Percentiles rank a stretch among this genome's conserved stretches.
phyloP scores from a whole-genome alignment of 1,140 invertebrate species.

The Artemia franciscana region DNA sequence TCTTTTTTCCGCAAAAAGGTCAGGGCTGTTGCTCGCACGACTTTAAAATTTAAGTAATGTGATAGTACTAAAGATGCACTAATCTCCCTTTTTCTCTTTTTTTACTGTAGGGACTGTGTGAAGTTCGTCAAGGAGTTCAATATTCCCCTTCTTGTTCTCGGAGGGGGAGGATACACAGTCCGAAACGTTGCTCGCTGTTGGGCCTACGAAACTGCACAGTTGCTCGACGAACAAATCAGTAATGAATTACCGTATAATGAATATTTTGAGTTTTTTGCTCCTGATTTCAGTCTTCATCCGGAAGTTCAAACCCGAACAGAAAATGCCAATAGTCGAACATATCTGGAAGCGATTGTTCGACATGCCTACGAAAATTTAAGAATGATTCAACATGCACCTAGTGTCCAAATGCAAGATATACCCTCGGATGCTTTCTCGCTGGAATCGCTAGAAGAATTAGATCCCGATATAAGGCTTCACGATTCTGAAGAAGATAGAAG shows the following conservation, averaged over 20 bases:
- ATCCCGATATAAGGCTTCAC: constrained; percentile 55
- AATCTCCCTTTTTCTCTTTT: too few relatives aligned
- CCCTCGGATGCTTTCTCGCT: constrained; percentile 36
- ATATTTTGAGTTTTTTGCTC: constrained; percentile 85
- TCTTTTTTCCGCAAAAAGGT: too few relatives aligned
- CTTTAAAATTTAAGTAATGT: too few relatives aligned
- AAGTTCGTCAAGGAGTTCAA: constrained; percentile 84
- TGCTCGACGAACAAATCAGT: constrained; percentile 69
- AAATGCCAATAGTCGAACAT: constrained; percentile 78
- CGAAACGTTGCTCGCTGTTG: constrained; percentile 94
- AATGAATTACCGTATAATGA: constrained; percentile 82
- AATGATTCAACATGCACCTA: constrained; percentile 66
- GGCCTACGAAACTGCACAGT: constrained; percentile 92
- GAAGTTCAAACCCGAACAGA: constrained; percentile 60
- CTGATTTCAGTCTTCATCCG: constrained; percentile 78
- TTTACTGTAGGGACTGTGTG: constrained; percentile 54
- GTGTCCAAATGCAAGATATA: constrained; percentile 78
- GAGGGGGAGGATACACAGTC: constrained; percentile 89
- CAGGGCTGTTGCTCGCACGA: too few relatives aligned
- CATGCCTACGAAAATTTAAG: constrained; percentile 66
- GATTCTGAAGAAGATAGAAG: constrained; percentile 51
- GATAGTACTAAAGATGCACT: too few relatives aligned
- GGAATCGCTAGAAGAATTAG: constrained; percentile 27
- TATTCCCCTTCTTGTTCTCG: constrained; percentile 78
- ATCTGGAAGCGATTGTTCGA: constrained; percentile 61